Conservation (phyloP, 2,797 vertebrate species). For the Heliangelus exortis region DNA sequence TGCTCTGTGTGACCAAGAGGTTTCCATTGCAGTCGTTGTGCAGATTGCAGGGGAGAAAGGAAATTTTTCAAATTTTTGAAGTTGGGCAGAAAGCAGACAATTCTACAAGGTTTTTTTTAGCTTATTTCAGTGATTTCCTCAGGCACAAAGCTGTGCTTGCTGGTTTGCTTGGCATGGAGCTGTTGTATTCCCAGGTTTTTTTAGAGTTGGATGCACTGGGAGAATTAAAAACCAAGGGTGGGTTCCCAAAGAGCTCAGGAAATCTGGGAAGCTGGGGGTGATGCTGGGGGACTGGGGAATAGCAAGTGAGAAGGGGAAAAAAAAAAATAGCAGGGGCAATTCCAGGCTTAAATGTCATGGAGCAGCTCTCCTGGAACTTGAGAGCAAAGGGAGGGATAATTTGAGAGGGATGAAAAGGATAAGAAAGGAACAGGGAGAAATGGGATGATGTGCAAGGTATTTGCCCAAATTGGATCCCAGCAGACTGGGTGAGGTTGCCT, state of each 20-base stretch:
- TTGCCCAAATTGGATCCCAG: neutral
- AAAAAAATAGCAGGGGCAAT: neutral
- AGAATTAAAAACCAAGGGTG: neutral
- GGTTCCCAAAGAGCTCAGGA: neutral
- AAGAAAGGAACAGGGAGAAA: neutral
- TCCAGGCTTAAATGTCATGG: neutral
- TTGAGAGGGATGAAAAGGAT: neutral
- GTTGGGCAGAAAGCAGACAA: neutral
- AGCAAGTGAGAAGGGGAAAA: neutral
- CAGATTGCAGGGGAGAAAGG: too few species aligned
- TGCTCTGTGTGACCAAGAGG: accelerated
- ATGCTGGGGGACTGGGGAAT: neutral
- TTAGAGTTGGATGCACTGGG: neutral
- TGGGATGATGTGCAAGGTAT: accelerated
- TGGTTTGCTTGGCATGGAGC: neutral
- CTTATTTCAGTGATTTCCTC: too few species aligned
- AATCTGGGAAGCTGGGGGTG: neutral
- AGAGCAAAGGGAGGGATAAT: neutral
- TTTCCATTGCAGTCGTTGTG: neutral
- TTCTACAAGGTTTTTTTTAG: too few species aligned
- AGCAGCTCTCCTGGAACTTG: neutral
- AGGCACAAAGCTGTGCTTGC: accelerated
- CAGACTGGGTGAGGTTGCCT: neutral
- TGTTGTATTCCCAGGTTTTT: neutral
- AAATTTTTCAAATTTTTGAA: too few species aligned